Base-by-base conservation (phyloP, 1,140 invertebrate genomes). In the Penaeus indicus region DNA sequence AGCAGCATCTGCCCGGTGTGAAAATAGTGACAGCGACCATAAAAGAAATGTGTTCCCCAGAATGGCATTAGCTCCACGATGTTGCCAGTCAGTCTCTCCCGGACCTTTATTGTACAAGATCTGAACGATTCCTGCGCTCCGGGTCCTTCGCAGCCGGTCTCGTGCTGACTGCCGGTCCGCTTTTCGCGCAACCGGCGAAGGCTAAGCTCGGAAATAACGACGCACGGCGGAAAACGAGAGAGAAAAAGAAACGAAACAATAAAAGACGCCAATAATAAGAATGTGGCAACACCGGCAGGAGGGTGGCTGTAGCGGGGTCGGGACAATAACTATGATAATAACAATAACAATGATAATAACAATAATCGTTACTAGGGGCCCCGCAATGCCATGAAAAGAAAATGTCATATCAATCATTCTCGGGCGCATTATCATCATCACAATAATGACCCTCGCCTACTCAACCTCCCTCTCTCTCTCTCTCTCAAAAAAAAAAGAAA, bases 271-370 rank as follows among this genome's bases (percentile, higher is more conserved):
- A 63, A 18, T 54, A n/a, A 27, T 27, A 54, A n/a, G 47, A 54
- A 83, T 38, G 19, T 69, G 80, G 86, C 79, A 82, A 82, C 79
- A 54, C 62, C 63, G 72, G 47, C 64, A 78, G 60, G 86, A 88
- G 42, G 86, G 86, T 88, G 60, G 86, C 77, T 88, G 81, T 83
- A 88, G 61, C 86, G 86, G 86, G 86, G 86, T 88, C 86, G 81
- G 47, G 86, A 83, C 86, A 88, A 88, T 88, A 88, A 88, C 86
- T 88, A 88, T 88, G 81, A 88, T 88, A 82, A 83, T 88, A 88
- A 88, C 86, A 82, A 88, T 88, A 88, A 88, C 86, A 88, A 88
- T 88, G 86, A 88, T 88, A 88, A 88, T 88, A 88, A 88, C 81
- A 88, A 88, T 88, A 88, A 88, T 88, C 86, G 86, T 88, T 88